These are phyloP conservation scores for Ladona fulva DNA, from an alignment of 1,140 invertebrate genomes.

Conservation along the genomic window DNA sequence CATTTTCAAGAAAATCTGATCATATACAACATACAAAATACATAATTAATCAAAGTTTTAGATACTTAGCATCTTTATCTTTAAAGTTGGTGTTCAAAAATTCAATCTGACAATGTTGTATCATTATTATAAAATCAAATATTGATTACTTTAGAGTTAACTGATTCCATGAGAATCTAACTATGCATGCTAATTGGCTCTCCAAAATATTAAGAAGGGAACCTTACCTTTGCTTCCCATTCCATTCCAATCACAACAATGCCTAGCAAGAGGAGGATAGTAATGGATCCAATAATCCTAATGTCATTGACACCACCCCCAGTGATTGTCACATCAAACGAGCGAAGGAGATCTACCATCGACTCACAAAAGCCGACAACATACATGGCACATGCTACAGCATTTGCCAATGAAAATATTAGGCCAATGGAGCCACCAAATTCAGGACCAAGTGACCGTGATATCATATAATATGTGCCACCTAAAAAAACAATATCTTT, in stretches of 20 bases:
- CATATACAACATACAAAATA: no score
- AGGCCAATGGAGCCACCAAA: conserved; percentile 87
- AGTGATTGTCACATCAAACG: conserved; percentile 44
- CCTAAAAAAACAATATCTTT: conserved; percentile 45
- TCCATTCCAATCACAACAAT: conserved; percentile 86
- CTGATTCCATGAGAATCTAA: no score
- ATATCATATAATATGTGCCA: conserved; percentile 97
- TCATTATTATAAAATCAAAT: no score
- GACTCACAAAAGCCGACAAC: conserved; percentile 96
- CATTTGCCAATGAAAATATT: conserved; percentile 86
- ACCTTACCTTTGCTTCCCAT: conserved; percentile 70
- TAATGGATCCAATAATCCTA: conserved; percentile 63
- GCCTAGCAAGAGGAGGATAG: conserved; percentile 61
- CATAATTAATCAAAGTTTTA: no score
- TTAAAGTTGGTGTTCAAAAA: no score
- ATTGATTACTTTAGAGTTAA: no score
- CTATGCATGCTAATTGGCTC: background rate
- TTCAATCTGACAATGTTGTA: no score
- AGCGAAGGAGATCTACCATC: conserved; percentile 54
- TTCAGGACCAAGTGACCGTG: conserved; percentile 88
- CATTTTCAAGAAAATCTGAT: no score
- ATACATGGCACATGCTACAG: conserved; percentile 95
- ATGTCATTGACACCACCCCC: conserved; percentile 51
- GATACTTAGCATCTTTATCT: no score
- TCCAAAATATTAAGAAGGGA: background rate